Percentiles rank a stretch among this genome's conserved stretches.
These are phyloP conservation scores for Papilio demoleus DNA, from an alignment of 2,888 invertebrate species.

Conservation along the genomic window DNA sequence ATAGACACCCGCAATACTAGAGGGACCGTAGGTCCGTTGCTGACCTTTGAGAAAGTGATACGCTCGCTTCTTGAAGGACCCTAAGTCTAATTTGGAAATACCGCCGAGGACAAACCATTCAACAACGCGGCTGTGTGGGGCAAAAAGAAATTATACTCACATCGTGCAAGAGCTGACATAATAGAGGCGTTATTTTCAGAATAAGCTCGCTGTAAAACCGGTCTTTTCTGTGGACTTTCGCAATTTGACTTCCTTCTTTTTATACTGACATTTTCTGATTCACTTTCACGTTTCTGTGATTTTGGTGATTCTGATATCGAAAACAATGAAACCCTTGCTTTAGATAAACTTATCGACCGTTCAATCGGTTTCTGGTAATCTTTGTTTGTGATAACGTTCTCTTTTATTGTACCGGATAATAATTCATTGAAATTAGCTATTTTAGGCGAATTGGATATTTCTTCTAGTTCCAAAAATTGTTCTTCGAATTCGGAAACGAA, in stretches of 20 bases:
- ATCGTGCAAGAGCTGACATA: slow-evolving; percentile 88
- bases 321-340: slow-evolving; percentile 60
- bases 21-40: no score
- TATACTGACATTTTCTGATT: slow-evolving; percentile 61
- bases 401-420: slow-evolving; percentile 69
- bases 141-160: no score
- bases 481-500: slow-evolving; percentile 78
- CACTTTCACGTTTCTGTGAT: slow-evolving; percentile 83
- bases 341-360: slow-evolving; percentile 67
- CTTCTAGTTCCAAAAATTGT: slow-evolving; percentile 71
- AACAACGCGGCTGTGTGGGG: no score
- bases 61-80: no score
- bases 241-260: slow-evolving; percentile 65
- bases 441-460: slow-evolving; percentile 69
- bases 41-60: no score
- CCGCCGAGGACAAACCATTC: no score
- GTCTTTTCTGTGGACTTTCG: slow-evolving; percentile 55
- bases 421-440: slow-evolving; percentile 70
- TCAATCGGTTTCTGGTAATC: slow-evolving; percentile 54
- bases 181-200: slow-evolving; percentile 92
- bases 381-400: slow-evolving; percentile 54
- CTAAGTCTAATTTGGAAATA: no score
- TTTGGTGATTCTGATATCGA: slow-evolving; percentile 66
- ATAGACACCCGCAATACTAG: no score
- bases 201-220: slow-evolving; percentile 84